A percentile compares a stretch with the other conserved stretches of the same genome.
Conservation (phyloP, 2,888 invertebrate species). For the Drosophila pseudotalamancana region DNA sequence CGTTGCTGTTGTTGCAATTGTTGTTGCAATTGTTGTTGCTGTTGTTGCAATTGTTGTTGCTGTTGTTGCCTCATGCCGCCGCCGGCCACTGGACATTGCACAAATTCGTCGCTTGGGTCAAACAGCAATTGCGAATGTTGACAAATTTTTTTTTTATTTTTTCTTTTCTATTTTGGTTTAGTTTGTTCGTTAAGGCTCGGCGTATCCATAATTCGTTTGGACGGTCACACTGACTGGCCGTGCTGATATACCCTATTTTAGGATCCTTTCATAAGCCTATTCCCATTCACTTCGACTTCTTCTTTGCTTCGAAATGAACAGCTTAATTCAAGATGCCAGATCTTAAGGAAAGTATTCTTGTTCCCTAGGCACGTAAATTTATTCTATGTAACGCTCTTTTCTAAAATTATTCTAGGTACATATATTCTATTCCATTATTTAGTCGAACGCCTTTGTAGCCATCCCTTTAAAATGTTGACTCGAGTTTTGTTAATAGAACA, state of each 20-base stretch:
- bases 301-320: too few relatives aligned
- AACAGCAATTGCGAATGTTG: constrained; percentile 60
- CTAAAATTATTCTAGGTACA: too few relatives aligned
- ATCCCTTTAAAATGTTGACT: too few relatives aligned
- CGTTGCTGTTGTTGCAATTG: neutral
- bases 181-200: constrained; percentile 11
- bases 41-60: constrained; percentile 1
- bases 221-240: constrained; percentile 16
- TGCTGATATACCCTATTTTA: neutral
- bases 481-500: too few relatives aligned
- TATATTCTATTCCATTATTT: too few relatives aligned
- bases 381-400: too few relatives aligned
- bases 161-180: constrained; percentile 1
- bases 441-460: too few relatives aligned
- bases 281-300: too few relatives aligned
- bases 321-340: too few relatives aligned
- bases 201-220: constrained; percentile 15
- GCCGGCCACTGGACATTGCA: constrained; percentile 70
- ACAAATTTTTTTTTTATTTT: constrained; percentile 51
- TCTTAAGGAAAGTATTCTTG: too few relatives aligned
- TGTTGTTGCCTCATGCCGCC: constrained; percentile 55
- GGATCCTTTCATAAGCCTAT: too few relatives aligned
- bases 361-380: too few relatives aligned
- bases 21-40: constrained; percentile 12
- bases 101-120: constrained; percentile 52